Evolutionary conservation across 2,797 vertebrate species (phyloP), one percentile per base, ranked within the genome.

Genomic region (Muscicapa striata): DNA sequence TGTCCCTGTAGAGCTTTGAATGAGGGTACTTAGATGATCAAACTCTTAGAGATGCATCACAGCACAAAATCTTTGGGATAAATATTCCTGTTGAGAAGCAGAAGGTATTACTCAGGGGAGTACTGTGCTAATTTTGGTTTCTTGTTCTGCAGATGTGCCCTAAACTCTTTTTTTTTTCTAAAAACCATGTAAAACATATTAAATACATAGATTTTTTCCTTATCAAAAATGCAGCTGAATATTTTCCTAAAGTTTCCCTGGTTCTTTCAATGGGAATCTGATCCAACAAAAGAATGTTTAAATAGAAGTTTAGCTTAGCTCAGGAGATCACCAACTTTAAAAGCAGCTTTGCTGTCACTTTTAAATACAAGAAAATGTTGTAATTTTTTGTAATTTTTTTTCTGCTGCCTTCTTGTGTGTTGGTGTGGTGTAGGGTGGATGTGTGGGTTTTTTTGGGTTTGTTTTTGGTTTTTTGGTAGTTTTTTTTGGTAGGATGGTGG

Each of bases 401-500:
- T 18, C 18, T 36, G 8, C n/a, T 41, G 5, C 10, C 5, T 10
- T 22, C 4, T 57, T 41, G 29, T 5, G 5, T 36, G 17, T 10
- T 27, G 11, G 14, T 12, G 21, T 38, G 13, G 16, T 34, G 17
- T 63, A 12, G 51, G 51, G 51, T 30, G 7, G 51, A 18, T 52
- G 6, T 18, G 51, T 51, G 9, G 36, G 7, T 20, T 19, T 17
- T 20, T 26, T 38, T 8, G 23, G 45, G 21, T 30, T 30, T 45
- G 8, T 38, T 68, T 62, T 23, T 13, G 4, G 9, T 41, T 68
- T 51, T 19, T 24, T 13, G 15, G 8, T 16, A n/a, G 43, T 3
- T 21, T 49, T 12, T 41, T 9, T 11, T 32, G 4, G 3, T 12
- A 10, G 5, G 5, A 22, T 6, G 2, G 2, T 18, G 23, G 6